Evolutionary conservation across 2,888 invertebrate genomes (phyloP).

Genomic region (Ecdyonurus torrentis): DNA sequence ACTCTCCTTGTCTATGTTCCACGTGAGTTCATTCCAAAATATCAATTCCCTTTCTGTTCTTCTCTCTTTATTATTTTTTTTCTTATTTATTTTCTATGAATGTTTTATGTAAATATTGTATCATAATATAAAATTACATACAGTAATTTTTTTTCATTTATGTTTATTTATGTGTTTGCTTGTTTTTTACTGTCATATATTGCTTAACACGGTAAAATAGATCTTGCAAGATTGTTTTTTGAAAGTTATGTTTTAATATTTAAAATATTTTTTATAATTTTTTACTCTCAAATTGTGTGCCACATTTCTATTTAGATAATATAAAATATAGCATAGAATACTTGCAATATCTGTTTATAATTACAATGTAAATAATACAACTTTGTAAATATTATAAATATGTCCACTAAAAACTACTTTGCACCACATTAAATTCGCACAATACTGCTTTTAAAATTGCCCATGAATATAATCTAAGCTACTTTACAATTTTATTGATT

Average conservation of each 20-base stretch:
- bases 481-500: no score
- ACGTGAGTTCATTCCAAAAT: conserved; percentile 22
- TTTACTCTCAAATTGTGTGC: no score
- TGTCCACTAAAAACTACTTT: no score
- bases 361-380: no score
- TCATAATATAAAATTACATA: conserved; percentile 4
- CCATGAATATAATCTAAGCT: no score
- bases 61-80: neutral
- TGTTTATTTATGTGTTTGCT: no score
- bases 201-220: neutral
- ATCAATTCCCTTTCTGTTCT: neutral
- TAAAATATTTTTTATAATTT: neutral
- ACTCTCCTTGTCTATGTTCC: conserved; percentile 25
- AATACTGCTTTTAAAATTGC: no score
- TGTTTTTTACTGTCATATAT: neutral
- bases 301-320: no score
- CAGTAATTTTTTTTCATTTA: no score
- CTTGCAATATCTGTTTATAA: no score
- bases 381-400: no score
- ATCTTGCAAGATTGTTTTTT: neutral
- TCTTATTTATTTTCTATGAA: neutral
- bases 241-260: neutral
- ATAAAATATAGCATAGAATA: no score
- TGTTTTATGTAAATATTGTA: neutral
- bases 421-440: neutral